Conservation (phyloP, 2,888 invertebrate species). For the Torymus tubicola region DNA sequence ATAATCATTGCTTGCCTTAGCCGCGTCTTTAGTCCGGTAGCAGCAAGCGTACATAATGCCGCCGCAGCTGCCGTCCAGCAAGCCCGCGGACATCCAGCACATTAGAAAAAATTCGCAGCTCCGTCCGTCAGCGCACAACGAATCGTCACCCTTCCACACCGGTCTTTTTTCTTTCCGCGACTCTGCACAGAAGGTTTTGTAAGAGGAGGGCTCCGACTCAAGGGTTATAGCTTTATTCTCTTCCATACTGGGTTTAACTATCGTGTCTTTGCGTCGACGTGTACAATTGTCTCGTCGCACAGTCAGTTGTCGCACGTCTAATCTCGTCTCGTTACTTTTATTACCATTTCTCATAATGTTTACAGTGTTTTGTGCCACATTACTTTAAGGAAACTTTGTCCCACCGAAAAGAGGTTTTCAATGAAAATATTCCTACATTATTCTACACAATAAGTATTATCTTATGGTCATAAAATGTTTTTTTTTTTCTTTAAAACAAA, state of each 20-base stretch:
- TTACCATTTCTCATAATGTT: too few species aligned
- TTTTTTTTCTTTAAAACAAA: too few species aligned
- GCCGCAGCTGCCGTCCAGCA: slow-evolving; percentile 90
- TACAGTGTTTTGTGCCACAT: too few species aligned
- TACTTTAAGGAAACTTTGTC: too few species aligned
- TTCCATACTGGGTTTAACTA: neutral
- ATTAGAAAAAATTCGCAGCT: slow-evolving; percentile 94
- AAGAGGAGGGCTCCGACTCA: slow-evolving; percentile 34
- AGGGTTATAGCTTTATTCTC: neutral
- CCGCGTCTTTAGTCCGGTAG: slow-evolving; percentile 80
- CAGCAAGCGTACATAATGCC: slow-evolving; percentile 92
- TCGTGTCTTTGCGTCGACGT: too few species aligned
- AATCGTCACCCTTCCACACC: slow-evolving; percentile 77
- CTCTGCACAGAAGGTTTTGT: slow-evolving; percentile 70
- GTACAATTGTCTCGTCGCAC: too few species aligned
- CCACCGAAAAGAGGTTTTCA: neutral
- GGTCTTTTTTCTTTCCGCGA: slow-evolving; percentile 74
- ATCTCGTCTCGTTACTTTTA: too few species aligned
- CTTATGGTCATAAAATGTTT: too few species aligned
- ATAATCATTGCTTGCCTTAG: slow-evolving; percentile 73
- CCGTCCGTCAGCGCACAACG: slow-evolving; percentile 84
- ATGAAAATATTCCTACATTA: too few species aligned
- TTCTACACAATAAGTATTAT: too few species aligned
- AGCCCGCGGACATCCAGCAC: slow-evolving; percentile 93
- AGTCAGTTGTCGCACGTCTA: too few species aligned